Evolutionary conservation across 2,888 invertebrate genomes (phyloP).

Genomic region (Ypsolopha sequella): DNA sequence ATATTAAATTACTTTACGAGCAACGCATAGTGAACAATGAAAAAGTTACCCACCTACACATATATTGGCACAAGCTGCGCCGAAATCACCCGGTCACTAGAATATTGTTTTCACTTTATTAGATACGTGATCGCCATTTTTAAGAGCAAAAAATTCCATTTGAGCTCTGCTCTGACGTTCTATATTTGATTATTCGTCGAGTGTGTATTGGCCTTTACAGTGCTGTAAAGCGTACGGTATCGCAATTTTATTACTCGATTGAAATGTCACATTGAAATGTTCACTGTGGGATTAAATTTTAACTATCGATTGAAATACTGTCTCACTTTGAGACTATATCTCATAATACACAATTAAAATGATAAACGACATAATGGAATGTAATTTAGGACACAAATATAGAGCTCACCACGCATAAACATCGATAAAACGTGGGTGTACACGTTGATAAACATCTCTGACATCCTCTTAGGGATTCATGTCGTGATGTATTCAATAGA

Average conservation of each 20-base stretch:
- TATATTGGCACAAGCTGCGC: slow-evolving; percentile 50
- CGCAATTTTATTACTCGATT: slow-evolving; percentile 50
- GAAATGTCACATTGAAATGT: slow-evolving; percentile 56
- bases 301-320: slow-evolving; percentile 8
- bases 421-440: too few species aligned
- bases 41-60: slow-evolving; percentile 43
- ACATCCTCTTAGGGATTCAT: too few species aligned
- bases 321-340: background rate
- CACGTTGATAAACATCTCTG: too few species aligned
- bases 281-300: slow-evolving; percentile 41
- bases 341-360: too few species aligned
- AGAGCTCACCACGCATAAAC: too few species aligned
- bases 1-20: too few species aligned
- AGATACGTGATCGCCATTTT: slow-evolving; percentile 72
- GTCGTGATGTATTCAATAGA: too few species aligned
- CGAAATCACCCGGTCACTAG: slow-evolving; percentile 71
- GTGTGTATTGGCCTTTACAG: slow-evolving; percentile 54
- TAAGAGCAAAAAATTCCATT: slow-evolving; percentile 69
- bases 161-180: slow-evolving; percentile 49
- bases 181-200: slow-evolving; percentile 59
- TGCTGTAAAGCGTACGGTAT: slow-evolving; percentile 57
- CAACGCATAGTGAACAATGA: slow-evolving; percentile 26
- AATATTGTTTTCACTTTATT: slow-evolving; percentile 74
- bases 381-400: too few species aligned
- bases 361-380: too few species aligned